These are phyloP conservation scores for Simalia tracyae DNA, from an alignment of 2,797 vertebrate species.

Conservation along the genomic window DNA sequence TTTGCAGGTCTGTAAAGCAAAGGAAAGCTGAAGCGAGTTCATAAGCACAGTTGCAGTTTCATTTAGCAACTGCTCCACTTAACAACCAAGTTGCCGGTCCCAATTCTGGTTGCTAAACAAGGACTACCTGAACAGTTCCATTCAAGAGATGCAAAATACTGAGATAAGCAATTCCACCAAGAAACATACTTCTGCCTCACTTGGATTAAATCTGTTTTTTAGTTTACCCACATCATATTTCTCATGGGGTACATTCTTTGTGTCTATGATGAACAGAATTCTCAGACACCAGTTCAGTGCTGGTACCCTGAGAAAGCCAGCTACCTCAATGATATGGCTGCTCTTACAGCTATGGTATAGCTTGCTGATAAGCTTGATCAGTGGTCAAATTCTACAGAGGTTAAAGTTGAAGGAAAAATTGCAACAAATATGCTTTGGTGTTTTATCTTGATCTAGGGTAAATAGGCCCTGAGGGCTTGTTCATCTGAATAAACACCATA, in stretches of 20 bases:
- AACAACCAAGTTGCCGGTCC: background rate
- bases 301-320: background rate
- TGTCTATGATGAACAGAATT: background rate
- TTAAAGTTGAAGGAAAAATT: constrained; percentile 12
- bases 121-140: background rate
- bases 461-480: background rate
- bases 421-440: background rate
- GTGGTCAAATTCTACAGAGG: background rate
- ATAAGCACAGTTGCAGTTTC: background rate
- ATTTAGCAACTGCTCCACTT: background rate
- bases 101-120: background rate
- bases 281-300: background rate
- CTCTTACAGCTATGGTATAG: background rate
- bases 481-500: background rate
- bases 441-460: constrained; percentile 2
- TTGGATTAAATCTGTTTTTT: background rate
- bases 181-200: background rate
- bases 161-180: background rate
- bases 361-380: background rate
- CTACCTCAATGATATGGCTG: background rate
- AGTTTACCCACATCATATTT: background rate
- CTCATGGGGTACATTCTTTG: background rate
- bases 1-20: background rate
- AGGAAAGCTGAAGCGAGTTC: background rate
- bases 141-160: background rate